These are phyloP conservation scores for Homalodisca vitripennis DNA, from an alignment of 1,140 invertebrate species.

Conservation along the genomic window DNA sequence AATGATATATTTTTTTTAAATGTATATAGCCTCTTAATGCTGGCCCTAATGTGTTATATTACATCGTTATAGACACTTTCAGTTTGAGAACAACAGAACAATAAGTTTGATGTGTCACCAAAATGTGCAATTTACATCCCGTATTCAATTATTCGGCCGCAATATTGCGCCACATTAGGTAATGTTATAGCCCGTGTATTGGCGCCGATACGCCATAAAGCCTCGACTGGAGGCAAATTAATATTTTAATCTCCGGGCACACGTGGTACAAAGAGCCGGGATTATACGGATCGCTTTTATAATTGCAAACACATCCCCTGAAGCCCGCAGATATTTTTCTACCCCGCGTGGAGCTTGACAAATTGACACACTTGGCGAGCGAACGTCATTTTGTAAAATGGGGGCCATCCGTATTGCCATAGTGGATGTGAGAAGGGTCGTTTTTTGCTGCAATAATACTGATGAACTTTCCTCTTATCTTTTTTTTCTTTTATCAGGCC, in stretches of 20 bases:
- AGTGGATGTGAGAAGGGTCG: no score
- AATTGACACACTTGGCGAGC: not conserved
- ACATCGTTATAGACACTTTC: no score
- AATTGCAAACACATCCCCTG: not conserved
- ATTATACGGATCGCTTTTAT: not conserved
- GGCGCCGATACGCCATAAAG: slow-evolving; percentile 8
- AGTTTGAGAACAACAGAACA: no score
- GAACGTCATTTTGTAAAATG: not conserved
- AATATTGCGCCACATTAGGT: slow-evolving; percentile 1
- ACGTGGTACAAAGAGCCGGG: not conserved
- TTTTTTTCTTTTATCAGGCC: no score
- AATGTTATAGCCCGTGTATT: not conserved
- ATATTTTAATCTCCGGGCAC: slow-evolving; percentile 25
- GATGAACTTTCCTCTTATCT: no score
- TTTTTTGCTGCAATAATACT: no score
- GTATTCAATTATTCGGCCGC: slow-evolving; percentile 6
- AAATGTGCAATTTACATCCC: not conserved
- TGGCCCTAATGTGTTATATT: no score
- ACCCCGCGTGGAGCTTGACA: not conserved
- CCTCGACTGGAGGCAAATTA: slow-evolving; percentile 4
- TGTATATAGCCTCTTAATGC: no score
- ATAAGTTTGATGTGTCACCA: no score
- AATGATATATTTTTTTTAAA: no score
- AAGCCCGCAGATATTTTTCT: not conserved
- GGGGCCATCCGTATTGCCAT: no score